These are phyloP conservation scores for Planiliza haematocheilus DNA, from an alignment of 2,113 vertebrate genomes.

Conservation along the genomic window DNA sequence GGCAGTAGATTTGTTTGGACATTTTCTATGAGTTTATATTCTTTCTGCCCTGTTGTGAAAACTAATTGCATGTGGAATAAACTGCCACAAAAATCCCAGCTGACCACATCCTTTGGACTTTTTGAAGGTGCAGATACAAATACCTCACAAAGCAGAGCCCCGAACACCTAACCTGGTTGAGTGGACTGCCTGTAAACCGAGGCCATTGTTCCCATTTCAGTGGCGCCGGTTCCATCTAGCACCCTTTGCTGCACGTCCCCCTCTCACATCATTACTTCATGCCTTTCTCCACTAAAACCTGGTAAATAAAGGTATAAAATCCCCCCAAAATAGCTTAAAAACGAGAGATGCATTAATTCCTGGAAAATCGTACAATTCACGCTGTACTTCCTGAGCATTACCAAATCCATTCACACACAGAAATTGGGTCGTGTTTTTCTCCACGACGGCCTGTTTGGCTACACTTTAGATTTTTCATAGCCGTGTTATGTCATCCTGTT, in stretches of 20 bases:
- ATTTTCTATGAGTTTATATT: background rate
- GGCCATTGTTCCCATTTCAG: no score
- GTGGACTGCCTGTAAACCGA: no score
- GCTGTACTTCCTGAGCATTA: background rate
- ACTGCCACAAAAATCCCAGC: slow-evolving; percentile 1
- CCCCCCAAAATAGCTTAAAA: no score
- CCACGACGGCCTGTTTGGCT: background rate
- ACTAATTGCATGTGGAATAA: background rate
- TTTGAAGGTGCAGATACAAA: background rate
- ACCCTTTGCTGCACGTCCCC: no score
- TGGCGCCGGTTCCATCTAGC: no score
- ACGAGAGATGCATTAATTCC: background rate
- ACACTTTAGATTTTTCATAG: background rate
- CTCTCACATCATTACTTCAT: no score
- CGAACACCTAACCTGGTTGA: no score
- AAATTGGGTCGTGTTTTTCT: background rate
- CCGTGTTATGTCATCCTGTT: background rate
- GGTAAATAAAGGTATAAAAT: no score
- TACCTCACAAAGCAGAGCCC: background rate
- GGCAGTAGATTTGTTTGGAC: background rate
- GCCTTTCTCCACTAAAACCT: no score
- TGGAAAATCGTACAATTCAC: background rate
- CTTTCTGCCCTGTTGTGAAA: background rate
- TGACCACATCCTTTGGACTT: background rate
- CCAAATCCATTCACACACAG: background rate